Evolutionary conservation across 2,113 vertebrate genomes (phyloP).

Genomic region (Notarius quadriscutis): DNA sequence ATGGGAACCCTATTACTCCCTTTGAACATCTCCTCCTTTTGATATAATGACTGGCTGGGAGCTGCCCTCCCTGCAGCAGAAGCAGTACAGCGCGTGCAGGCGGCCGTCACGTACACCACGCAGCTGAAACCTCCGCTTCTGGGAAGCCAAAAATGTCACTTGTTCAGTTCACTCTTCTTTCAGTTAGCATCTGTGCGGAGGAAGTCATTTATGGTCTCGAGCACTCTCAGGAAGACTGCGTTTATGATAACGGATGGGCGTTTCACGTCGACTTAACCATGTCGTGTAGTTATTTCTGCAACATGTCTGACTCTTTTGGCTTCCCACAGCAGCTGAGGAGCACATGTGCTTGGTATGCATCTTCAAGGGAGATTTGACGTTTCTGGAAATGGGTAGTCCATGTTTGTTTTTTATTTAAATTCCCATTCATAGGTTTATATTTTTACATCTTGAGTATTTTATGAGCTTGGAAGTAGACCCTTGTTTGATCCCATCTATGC

Average conservation of each 20-base stretch:
- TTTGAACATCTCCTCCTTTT: not conserved
- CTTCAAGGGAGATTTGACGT: too few relatives aligned
- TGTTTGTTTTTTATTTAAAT: not conserved
- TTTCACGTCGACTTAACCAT: not conserved
- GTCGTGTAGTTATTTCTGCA: not conserved
- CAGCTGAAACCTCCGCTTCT: not conserved
- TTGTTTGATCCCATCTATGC: not conserved
- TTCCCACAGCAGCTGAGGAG: not conserved
- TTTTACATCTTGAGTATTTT: not conserved
- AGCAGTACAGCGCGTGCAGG: not conserved
- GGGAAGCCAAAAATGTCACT: not conserved
- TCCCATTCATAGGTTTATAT: not conserved
- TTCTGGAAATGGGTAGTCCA: not conserved
- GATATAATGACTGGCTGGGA: not conserved
- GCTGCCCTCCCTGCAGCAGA: not conserved
- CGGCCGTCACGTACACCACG: conserved; percentile 13
- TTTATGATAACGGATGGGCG: not conserved
- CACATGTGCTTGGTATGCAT: conserved; percentile 1
- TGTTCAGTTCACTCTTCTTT: not conserved
- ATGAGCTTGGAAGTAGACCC: not conserved
- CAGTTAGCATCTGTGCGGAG: not conserved
- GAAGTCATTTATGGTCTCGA: not conserved
- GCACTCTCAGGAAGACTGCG: not conserved
- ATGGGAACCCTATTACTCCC: not conserved
- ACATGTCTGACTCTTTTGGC: not conserved